Base-by-base conservation (phyloP, 1,140 invertebrate species). In the Arion vulgaris region DNA sequence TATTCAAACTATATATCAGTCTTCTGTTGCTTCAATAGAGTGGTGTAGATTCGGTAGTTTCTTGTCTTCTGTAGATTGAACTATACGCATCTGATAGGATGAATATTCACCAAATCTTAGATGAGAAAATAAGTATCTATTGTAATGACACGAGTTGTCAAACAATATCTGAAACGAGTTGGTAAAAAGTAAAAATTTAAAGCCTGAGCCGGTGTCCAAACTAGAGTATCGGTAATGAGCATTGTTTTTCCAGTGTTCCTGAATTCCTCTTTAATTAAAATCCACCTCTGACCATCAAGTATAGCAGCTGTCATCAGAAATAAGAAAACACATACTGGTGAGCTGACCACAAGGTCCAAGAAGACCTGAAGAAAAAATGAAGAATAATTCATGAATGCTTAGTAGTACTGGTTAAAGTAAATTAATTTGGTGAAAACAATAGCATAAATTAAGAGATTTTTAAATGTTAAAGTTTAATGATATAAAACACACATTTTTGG, bases 61-160 rank as follows among this genome's bases (percentile, higher is more conserved):
- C 9, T 49, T 9, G 19, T 19, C 19, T 49, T 49, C 45, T 49
- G 45, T 49, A 49, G 19, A 9, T 49, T 49, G 9, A 11, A 11
- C 19, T 19, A 49, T 19, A 19, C 19, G 45, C 45, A 49, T 11
- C 45, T 49, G 45, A 49, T 49, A 49, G 19, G 45, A 49, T 11
- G 45, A 49, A 49, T 49, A 19, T 49, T 49, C 45, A 19, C 45
- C 85, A 75, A 87, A 88, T 79, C 96, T 97, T 28, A 98, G 95
- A 92, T 96, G 95, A 39, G 96, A 97, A 26, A 96, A 97, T 97
- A 98, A 62, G 97, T 93, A 91, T 98, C 97, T 92, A 97, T 98
- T 15, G 96, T 89, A 98, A 93, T 39, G 96, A 97, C 90, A 98
- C 95, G 95, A 94, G 91, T 96, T 98, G 90, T 98, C 97, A 92